Evolutionary conservation across 2,797 vertebrate species (phyloP).

Genomic region (Acridotheres tristis): DNA sequence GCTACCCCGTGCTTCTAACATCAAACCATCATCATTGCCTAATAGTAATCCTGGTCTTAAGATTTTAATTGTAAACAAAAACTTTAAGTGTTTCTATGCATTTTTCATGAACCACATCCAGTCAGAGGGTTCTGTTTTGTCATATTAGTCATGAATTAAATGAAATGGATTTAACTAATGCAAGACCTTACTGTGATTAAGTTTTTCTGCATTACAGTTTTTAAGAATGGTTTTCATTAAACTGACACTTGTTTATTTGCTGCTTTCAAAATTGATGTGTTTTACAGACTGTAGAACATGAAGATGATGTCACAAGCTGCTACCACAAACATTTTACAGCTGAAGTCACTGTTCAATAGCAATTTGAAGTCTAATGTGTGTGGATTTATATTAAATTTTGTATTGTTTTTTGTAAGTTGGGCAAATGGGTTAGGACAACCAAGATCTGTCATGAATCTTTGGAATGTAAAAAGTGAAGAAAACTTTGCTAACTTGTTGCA

Average conservation of each 20-base stretch:
- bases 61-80: neutral
- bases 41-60: neutral
- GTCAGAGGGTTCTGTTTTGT: neutral
- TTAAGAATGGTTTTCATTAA: neutral
- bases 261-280: neutral
- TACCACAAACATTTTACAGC: neutral
- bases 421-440: constrained; percentile 10
- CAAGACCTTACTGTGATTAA: neutral
- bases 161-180: neutral
- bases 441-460: neutral
- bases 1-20: fast-evolving
- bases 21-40: neutral
- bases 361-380: neutral
- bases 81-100: neutral
- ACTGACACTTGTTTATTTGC: neutral
- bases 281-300: neutral
- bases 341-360: neutral
- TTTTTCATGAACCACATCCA: neutral
- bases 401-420: constrained; percentile 21
- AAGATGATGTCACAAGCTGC: neutral
- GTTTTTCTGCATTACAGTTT: neutral
- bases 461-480: constrained; percentile 50
- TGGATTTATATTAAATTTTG: constrained; percentile 18
- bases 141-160: neutral
- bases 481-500: constrained; percentile 68